Evolutionary conservation across 2,113 vertebrate species (phyloP).

Genomic region (Malurus melanocephalus): DNA sequence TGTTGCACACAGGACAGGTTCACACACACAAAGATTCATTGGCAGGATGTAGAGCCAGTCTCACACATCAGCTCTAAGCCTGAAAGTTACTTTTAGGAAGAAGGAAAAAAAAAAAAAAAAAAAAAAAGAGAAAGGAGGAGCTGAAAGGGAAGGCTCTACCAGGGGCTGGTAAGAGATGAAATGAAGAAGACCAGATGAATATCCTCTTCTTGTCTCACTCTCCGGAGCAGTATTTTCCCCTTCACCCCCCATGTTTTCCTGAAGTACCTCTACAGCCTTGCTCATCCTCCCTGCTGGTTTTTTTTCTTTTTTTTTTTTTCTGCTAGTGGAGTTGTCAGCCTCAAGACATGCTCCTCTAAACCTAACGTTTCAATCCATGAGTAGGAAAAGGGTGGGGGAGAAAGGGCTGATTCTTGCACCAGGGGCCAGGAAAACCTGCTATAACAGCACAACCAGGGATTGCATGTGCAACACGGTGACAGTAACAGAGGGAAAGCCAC

Average conservation of each 20-base stretch:
- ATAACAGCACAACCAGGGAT: rapidly evolving
- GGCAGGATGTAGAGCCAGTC: not conserved
- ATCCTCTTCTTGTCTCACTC: not conserved
- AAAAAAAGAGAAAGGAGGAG: not conserved
- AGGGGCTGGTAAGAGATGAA: not conserved
- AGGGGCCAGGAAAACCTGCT: not conserved
- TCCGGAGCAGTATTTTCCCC: not conserved
- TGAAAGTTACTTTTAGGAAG: not conserved
- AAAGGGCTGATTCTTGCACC: not conserved
- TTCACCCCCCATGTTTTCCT: not conserved
- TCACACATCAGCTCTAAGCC: not conserved
- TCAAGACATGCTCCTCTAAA: not conserved
- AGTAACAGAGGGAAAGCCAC: not conserved
- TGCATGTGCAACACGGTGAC: rapidly evolving
- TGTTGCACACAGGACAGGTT: not conserved
- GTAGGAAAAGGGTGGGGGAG: not conserved
- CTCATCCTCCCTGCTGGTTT: not conserved
- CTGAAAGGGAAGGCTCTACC: not conserved
- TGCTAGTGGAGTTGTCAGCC: not conserved
- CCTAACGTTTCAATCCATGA: not conserved
- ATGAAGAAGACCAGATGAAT: not conserved
- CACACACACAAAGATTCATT: not conserved
- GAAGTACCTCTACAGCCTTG: not conserved
- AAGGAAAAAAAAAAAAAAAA: not conserved
- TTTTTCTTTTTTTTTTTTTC: not conserved